Percentiles rank a stretch among this genome's conserved stretches.
Evolutionary conservation across 2,113 vertebrate genomes (phyloP).

Genomic region (Tyrannus savana): DNA sequence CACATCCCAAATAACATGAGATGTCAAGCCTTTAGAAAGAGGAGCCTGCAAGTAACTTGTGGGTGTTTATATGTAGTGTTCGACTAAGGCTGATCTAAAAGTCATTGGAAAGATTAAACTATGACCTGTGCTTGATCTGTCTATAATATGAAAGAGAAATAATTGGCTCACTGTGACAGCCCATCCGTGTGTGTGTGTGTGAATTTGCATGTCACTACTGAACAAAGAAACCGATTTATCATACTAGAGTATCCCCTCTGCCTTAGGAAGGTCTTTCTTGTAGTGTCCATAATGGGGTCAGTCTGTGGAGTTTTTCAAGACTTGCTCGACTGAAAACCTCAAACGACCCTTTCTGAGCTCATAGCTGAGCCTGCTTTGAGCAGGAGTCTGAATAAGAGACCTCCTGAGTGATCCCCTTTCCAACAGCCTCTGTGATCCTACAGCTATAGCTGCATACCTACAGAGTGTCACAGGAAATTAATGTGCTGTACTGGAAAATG

Average conservation of each 20-base stretch:
- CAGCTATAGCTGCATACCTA: background rate
- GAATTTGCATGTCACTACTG: background rate
- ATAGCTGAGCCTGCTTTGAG: background rate
- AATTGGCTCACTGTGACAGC: background rate
- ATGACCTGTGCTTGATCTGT: background rate
- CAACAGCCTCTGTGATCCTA: background rate
- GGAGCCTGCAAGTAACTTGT: background rate
- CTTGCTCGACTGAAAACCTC: background rate
- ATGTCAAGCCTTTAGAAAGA: background rate
- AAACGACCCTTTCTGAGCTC: background rate
- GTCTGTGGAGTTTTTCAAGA: background rate
- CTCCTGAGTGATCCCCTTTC: background rate
- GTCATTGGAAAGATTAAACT: background rate
- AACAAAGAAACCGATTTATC: background rate
- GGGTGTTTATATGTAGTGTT: background rate
- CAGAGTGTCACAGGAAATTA: background rate
- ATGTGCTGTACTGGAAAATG: background rate
- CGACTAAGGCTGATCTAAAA: background rate
- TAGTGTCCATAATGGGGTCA: background rate
- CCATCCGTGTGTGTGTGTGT: background rate
- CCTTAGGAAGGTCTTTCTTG: background rate
- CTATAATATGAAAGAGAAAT: background rate
- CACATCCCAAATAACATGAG: background rate
- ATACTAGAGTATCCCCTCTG: background rate
- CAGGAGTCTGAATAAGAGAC: background rate